Base-by-base conservation (phyloP, 2,888 invertebrate genomes). In the Agrotis clavis region DNA sequence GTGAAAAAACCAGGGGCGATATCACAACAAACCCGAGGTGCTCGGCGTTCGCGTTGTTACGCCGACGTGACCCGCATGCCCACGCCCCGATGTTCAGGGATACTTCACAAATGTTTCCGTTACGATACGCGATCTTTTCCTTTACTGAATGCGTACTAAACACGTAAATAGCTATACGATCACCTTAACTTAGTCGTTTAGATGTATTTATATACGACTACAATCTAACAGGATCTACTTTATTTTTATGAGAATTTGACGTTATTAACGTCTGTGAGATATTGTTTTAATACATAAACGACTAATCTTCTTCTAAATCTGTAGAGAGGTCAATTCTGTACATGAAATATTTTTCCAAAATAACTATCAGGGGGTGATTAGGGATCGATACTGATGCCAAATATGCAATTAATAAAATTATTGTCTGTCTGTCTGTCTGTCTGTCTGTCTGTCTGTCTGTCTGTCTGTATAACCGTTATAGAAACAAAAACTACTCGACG, bases 1-100 rank as follows among this genome's bases (percentile, higher is more conserved):
- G 93, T 92, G 92, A 91, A 94, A 95, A 94, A 94, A 93, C 91
- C 89, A 88, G 84, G 89, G 90, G 90, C 91, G 93, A 94, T 95
- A 95, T 95, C 95, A 94, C 94, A 94, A 95, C 95, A 95, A 94
- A 94, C 94, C 94, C 92, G 91, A 92, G 94, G 93, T 93, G 91
- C 91, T 91, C 91, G 90, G 90, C 92, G 93, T 91, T 90, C 89
- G 91, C 93, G 94, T 94, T 94, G 94, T 93, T 94, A 90, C 92
- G 86, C 85, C 89, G 79, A 94, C 95, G 95, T 95, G 95, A 94
- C 92, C 90, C 88, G 95, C 91, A 94, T 95, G 90, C 91, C 87
- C 88, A 91, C 89, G 89, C 90, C 91, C 85, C 87, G 90, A 91
- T 90, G 91, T 92, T 92, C 91, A 82, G 90, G 92, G 92, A 94